phyloP scores from a whole-genome alignment of 2,113 vertebrate genomes.

The Percina caprodes region DNA sequence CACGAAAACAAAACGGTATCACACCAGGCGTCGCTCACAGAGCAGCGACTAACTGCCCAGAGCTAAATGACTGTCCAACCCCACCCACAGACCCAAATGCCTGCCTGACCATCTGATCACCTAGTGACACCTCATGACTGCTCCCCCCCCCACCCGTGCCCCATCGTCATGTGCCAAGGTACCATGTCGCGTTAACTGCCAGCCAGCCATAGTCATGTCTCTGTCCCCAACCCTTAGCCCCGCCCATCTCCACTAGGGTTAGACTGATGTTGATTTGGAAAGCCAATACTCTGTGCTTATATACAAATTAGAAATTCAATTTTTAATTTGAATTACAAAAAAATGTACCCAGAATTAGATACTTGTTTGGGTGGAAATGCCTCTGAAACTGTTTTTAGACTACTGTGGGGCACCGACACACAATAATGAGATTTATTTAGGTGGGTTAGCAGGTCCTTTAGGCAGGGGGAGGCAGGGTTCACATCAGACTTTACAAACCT shows the following conservation, averaged over 20 bases:
- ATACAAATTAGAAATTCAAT: neutral
- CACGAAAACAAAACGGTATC: conserved; percentile 99
- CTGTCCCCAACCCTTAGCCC: conserved; percentile 62
- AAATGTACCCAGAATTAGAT: neutral
- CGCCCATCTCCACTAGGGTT: conserved; percentile 70
- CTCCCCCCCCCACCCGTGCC: conserved; percentile 51
- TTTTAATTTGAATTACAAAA: conserved; percentile 30
- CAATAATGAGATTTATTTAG: conserved; percentile 49
- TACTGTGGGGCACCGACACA: conserved; percentile 28
- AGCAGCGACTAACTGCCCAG: conserved; percentile 96
- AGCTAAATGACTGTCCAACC: conserved; percentile 89
- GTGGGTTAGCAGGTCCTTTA: conserved; percentile 23
- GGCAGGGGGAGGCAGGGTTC: conserved; percentile 7
- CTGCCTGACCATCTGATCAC: conserved; percentile 52
- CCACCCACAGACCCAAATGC: conserved; percentile 30
- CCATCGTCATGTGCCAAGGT: conserved; percentile 84
- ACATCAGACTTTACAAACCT: conserved; percentile 5
- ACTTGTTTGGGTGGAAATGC: neutral
- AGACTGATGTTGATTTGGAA: conserved; percentile 47
- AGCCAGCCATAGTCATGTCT: conserved; percentile 68
- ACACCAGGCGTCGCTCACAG: conserved; percentile 97
- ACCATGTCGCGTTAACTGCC: conserved; percentile 84
- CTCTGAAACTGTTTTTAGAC: conserved; percentile 47
- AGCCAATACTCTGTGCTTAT: neutral
- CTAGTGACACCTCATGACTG: conserved; percentile 48